A percentile compares a stretch with the other conserved stretches of the same genome.
phyloP scores from a whole-genome alignment of 2,113 vertebrate genomes.

The Lycaon pictus region DNA sequence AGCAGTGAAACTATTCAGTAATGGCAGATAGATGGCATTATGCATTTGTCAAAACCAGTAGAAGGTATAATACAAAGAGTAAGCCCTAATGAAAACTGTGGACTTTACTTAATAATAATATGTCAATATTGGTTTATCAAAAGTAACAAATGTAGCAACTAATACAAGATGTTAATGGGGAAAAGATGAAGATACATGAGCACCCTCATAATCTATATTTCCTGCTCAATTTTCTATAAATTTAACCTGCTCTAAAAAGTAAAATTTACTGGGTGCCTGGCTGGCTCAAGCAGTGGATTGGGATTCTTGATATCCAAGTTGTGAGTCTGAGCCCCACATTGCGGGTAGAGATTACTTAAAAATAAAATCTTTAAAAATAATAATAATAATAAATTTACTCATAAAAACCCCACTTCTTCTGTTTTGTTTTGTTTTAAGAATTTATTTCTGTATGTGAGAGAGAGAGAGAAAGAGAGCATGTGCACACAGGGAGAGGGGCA shows the following conservation, averaged over 20 bases:
- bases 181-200: neutral
- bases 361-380: neutral
- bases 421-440: too few relatives aligned
- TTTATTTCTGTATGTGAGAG: too few relatives aligned
- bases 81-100: neutral
- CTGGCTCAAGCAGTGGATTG: neutral
- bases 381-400: neutral
- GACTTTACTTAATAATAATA: constrained; percentile 3
- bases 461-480: too few relatives aligned
- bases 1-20: constrained; percentile 1
- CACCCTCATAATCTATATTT: neutral
- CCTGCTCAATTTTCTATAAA: neutral
- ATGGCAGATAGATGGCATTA: neutral
- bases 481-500: too few relatives aligned
- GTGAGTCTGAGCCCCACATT: neutral
- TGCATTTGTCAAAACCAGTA: neutral
- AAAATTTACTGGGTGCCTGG: neutral
- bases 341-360: neutral
- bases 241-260: neutral
- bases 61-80: neutral
- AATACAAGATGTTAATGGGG: neutral
- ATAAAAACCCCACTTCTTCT: neutral
- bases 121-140: neutral
- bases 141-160: neutral
- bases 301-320: neutral